A percentile compares a stretch with the other conserved stretches of the same genome.
Conservation (phyloP, 2,797 vertebrate species). For the Darevskia nairensis region DNA sequence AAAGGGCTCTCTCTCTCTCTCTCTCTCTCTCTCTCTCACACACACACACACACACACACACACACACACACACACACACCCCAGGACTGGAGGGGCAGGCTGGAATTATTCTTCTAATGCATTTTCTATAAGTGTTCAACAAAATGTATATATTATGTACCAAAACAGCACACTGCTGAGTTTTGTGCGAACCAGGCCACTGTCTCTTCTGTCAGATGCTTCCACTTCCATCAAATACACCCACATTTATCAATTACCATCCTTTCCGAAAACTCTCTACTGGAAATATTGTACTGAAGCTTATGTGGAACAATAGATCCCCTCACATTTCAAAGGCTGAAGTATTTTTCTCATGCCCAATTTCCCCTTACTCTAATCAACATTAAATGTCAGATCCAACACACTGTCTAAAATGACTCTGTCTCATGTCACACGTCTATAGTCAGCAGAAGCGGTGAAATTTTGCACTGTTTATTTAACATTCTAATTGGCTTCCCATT, state of each 20-base stretch:
- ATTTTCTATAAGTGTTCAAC: neutral
- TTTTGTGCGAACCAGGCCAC: too few species aligned
- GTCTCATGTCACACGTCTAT: constrained; percentile 58
- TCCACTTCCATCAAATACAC: neutral
- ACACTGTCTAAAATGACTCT: constrained; percentile 78
- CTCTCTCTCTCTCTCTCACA: too few species aligned
- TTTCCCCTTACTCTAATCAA: constrained; percentile 72
- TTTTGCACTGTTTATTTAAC: constrained; percentile 64
- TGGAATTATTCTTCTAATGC: neutral
- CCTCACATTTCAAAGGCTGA: constrained; percentile 41
- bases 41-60: neutral
- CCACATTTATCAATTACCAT: neutral
- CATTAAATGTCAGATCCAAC: constrained; percentile 67
- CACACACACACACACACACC: neutral
- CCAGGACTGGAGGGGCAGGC: neutral
- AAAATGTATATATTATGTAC: neutral
- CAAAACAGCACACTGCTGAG: neutral
- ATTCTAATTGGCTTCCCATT: constrained; percentile 71
- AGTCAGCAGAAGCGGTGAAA: constrained; percentile 60
- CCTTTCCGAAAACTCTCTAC: neutral
- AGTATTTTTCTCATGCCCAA: constrained; percentile 60
- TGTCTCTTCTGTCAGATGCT: neutral
- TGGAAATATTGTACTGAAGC: constrained; percentile 22
- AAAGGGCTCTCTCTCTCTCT: neutral
- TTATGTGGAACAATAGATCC: constrained; percentile 59